Percentiles rank a stretch among this genome's conserved stretches.
phyloP scores from a whole-genome alignment of 2,888 invertebrate genomes.

The Morinoia aosen region DNA sequence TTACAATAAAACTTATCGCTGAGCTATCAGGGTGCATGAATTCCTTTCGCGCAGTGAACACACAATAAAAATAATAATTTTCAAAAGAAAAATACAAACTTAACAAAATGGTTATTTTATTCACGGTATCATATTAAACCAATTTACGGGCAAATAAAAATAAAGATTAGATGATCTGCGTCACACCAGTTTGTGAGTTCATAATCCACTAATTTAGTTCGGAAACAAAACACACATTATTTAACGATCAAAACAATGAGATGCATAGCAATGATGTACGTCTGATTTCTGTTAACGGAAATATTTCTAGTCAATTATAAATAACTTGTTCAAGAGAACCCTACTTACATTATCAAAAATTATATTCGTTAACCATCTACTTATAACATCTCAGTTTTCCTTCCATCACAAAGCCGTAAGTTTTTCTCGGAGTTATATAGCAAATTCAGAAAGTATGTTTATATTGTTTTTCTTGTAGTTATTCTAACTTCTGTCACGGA shows the following conservation, averaged over 20 bases:
- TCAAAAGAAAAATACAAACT: background rate
- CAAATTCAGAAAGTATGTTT: no score
- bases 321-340: background rate
- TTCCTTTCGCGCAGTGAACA: no score
- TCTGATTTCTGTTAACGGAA: background rate
- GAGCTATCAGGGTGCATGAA: no score
- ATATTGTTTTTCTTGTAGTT: no score
- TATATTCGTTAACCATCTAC: no score
- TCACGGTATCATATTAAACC: background rate
- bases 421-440: no score
- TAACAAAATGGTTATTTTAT: background rate
- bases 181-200: background rate
- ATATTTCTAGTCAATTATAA: background rate
- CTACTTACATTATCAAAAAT: background rate
- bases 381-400: no score
- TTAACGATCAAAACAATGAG: background rate
- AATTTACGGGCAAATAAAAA: background rate
- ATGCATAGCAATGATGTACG: background rate
- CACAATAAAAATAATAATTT: no score
- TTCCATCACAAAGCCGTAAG: no score
- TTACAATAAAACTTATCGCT: no score
- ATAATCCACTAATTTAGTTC: background rate
- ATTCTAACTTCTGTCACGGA: no score
- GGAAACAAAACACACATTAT: background rate
- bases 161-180: background rate